phyloP scores from a whole-genome alignment of 2,797 vertebrate genomes.

The Mormyrus hasselquistii region DNA sequence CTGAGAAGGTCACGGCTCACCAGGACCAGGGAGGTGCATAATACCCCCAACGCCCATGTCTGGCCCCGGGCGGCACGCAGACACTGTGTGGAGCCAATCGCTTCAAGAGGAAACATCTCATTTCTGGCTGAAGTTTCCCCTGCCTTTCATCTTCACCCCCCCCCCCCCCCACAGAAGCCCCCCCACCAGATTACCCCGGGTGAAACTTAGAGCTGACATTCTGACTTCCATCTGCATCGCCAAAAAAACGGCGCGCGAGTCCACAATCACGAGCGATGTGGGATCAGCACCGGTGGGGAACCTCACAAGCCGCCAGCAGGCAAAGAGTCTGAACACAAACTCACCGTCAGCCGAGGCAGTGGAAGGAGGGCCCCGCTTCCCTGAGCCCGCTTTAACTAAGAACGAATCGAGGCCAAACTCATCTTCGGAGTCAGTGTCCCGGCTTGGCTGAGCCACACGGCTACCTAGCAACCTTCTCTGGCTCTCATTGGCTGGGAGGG shows the following conservation, averaged over 20 bases:
- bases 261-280: constrained; percentile 49
- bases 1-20: neutral
- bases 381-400: constrained; percentile 95
- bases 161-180: constrained; percentile 46
- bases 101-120: constrained; percentile 34
- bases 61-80: neutral
- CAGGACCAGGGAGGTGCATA: neutral
- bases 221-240: constrained; percentile 26
- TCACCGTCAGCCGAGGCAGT: constrained; percentile 78
- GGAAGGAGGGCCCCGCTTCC: constrained; percentile 72
- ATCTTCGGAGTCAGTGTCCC: constrained; percentile 94
- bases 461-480: constrained; percentile 96
- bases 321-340: constrained; percentile 67
- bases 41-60: neutral
- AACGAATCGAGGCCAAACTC: constrained; percentile 95
- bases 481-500: constrained; percentile 86
- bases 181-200: constrained; percentile 45
- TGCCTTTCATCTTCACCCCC: constrained; percentile 30
- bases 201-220: constrained; percentile 47
- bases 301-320: constrained; percentile 46
- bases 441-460: constrained; percentile 84
- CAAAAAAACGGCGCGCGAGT: constrained; percentile 34
- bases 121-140: constrained; percentile 40
- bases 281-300: constrained; percentile 42
- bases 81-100: neutral